phyloP scores from a whole-genome alignment of 2,888 invertebrate genomes.

The Julus scandinavius region DNA sequence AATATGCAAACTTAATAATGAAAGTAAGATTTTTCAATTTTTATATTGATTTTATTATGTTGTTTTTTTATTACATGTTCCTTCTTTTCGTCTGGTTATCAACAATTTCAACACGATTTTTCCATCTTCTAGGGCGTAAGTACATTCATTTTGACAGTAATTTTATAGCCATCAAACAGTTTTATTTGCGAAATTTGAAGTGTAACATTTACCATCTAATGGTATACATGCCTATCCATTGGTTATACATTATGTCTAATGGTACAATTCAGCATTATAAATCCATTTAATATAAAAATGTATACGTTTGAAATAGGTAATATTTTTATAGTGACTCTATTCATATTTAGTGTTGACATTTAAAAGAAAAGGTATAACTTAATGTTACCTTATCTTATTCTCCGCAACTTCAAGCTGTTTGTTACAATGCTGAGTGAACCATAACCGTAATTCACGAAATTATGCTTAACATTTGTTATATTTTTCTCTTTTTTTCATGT shows the following conservation, averaged over 20 bases:
- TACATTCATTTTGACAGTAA: neutral
- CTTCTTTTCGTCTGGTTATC: neutral
- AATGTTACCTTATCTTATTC: neutral
- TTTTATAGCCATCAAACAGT: neutral
- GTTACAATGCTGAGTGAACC: neutral
- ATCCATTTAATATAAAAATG: too few relatives aligned
- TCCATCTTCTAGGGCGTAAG: neutral
- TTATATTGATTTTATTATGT: neutral
- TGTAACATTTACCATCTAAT: too few relatives aligned
- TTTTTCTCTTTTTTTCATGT: neutral
- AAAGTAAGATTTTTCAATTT: neutral
- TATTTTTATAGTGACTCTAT: too few relatives aligned
- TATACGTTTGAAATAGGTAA: too few relatives aligned
- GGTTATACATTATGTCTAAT: too few relatives aligned
- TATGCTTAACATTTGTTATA: neutral
- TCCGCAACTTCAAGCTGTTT: neutral
- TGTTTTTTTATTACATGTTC: neutral
- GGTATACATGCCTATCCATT: too few relatives aligned
- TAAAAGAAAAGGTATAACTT: too few relatives aligned
- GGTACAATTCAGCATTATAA: too few relatives aligned
- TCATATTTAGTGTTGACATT: too few relatives aligned
- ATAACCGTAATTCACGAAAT: neutral
- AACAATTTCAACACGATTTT: too few relatives aligned
- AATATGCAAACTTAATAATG: neutral
- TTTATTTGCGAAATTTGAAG: neutral